Evolutionary conservation across 2,888 invertebrate species (phyloP), one percentile per base, ranked within the genome.

Genomic region (Antheraea yamamai): DNA sequence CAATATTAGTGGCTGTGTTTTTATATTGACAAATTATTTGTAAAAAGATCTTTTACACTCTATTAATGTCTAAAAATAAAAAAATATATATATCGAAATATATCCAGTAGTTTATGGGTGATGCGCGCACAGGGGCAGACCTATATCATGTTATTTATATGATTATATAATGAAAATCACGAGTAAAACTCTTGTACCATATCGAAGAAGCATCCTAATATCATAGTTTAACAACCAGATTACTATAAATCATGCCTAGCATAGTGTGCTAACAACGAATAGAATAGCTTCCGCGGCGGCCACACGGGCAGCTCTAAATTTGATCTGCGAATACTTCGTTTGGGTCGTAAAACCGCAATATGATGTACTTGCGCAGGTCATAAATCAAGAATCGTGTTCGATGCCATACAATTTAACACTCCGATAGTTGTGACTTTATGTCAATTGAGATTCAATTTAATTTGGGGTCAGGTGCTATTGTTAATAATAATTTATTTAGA

Each of bases 171-270:
- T 26, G 64, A 64, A 23, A 64, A 64, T 18, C 26, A 64, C 26
- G 78, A 72, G 74, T 70, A 35, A 4, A 14, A 70, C 35, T 70
- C 68, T 23, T 20, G 23, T 70, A 70, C 20, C 39, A 35, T 39
- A 66, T 70, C 39, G 39, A 70, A 20, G 39, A 18, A 35, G 10
- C 76, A 75, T 76, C 79, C 79, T 78, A 79, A 78, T 78, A 81
- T 80, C 79, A 79, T 58, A 75, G 75, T 80, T 80, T 76, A 80
- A 79, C 81, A 77, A 76, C 77, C 77, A 77, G 76, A 80, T 79
- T 79, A 78, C 77, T 76, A 80, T 80, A 81, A 81, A 81, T 80
- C 79, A 80, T 79, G 76, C 78, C 76, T 75, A 12, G 71, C 74
- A 77, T 75, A 77, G 77, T 58, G n/a, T 23, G 73, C 58, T 73